Evolutionary conservation across 1,140 invertebrate genomes (phyloP).

Genomic region (Pseudomyrmex dendroicus): DNA sequence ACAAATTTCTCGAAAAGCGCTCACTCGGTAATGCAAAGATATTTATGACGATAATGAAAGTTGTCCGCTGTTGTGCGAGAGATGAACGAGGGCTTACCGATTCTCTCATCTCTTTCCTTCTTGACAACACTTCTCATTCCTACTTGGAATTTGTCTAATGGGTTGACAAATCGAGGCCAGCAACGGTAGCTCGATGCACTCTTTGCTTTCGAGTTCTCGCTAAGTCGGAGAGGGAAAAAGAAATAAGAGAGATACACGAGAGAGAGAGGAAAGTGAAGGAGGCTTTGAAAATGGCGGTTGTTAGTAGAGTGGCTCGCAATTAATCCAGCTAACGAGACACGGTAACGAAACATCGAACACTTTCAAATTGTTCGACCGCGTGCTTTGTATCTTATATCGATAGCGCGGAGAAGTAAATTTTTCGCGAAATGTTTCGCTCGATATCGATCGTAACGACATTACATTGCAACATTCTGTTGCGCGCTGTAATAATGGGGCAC

Average conservation of each 20-base stretch:
- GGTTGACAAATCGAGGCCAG: constrained; percentile 76
- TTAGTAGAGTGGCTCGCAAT: constrained; percentile 72
- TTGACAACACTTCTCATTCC: constrained; percentile 65
- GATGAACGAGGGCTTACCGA: constrained; percentile 62
- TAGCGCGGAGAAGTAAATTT: neutral
- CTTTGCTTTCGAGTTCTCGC: constrained; percentile 46
- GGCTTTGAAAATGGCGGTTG: constrained; percentile 75
- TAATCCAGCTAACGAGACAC: constrained; percentile 74
- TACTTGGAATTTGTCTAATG: constrained; percentile 74
- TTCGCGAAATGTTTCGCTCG: neutral
- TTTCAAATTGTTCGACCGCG: constrained; percentile 52
- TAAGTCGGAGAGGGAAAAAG: constrained; percentile 5
- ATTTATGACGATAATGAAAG: constrained; percentile 56
- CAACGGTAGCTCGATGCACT: constrained; percentile 54
- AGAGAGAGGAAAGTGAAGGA: constrained; percentile 61
- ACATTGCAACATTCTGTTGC: constrained; percentile 45
- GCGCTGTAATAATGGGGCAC: constrained; percentile 27
- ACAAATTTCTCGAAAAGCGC: constrained; percentile 32
- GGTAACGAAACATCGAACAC: constrained; percentile 51
- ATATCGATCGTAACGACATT: constrained; percentile 30
- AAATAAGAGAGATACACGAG: constrained; percentile 27
- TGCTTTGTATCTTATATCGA: neutral
- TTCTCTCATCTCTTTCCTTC: neutral
- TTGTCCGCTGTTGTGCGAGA: constrained; percentile 27
- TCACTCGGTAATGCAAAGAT: neutral